Evolutionary conservation across 2,888 invertebrate species (phyloP).

Genomic region (Iphiclides podalirius): DNA sequence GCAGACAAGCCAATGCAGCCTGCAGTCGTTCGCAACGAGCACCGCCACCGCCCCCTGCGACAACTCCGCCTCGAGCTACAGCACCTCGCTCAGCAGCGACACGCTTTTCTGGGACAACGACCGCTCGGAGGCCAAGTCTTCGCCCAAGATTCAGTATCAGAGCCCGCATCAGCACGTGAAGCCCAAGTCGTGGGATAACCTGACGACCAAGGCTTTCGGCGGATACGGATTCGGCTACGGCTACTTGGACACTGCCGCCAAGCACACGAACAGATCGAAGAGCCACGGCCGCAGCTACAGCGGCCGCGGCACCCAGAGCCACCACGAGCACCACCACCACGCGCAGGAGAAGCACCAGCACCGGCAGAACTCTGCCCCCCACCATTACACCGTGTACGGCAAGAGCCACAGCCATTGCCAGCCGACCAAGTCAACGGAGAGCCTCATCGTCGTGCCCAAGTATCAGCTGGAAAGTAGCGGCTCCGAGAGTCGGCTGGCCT

Average conservation of each 20-base stretch:
- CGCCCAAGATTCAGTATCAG: conserved; percentile 74
- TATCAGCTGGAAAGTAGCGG: conserved; percentile 81
- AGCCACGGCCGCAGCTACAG: conserved; percentile 78
- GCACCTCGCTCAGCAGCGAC: conserved; percentile 92
- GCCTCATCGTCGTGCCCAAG: conserved; percentile 84
- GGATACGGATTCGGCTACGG: conserved; percentile 94
- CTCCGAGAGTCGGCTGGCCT: conserved; percentile 84
- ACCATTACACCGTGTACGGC: conserved; percentile 68
- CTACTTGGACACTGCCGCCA: conserved; percentile 84
- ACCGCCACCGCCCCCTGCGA: conserved; percentile 83
- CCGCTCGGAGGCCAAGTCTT: conserved; percentile 61
- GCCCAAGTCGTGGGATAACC: conserved; percentile 94
- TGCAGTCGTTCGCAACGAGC: conserved; percentile 91
- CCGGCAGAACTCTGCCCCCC: conserved; percentile 63
- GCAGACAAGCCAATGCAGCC: conserved; percentile 87
- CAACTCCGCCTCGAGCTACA: conserved; percentile 89
- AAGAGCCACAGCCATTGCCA: conserved; percentile 77
- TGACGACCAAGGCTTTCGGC: conserved; percentile 91
- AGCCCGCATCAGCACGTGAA: conserved; percentile 78
- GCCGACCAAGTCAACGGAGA: conserved; percentile 91
- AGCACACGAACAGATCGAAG: conserved; percentile 64
- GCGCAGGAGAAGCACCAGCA: conserved; percentile 66
- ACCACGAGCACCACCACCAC: conserved; percentile 70
- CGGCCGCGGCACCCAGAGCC: conserved; percentile 79
- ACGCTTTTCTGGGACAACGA: conserved; percentile 90